Base-by-base conservation (phyloP, 2,113 vertebrate species). In the Sylvia atricapilla region DNA sequence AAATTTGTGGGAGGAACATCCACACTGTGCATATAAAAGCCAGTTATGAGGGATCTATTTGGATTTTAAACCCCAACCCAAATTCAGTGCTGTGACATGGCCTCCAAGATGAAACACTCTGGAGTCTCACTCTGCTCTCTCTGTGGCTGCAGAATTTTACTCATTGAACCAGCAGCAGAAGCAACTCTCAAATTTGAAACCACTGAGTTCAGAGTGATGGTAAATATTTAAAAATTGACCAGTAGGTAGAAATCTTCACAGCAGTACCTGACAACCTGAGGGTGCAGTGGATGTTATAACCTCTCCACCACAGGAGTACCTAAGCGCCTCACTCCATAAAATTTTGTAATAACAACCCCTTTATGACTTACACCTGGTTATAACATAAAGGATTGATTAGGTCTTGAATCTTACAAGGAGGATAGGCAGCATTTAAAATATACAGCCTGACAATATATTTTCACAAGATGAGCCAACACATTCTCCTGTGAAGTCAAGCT, bases 341-440 rank as follows among this genome's bases (percentile, higher is more conserved):
- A 94, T 83, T 95, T 82, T 97, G 96, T 87, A 97, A 96, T 97
- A 97, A 97, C 96, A 97, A 52, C 95, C 81, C 55, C 95, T 98
- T 98, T 98, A 98, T 97, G 95, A 95, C 97, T 97, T 97, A 96
- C 59, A 97, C 93, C 95, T 97, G 97, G 91, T 95, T 95, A 96
- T 96, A 97, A 93, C 93, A 95, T 91, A 97, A 97, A 95, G 97
- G 95, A 97, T 95, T 97, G 96, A 98, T 98, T 96, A 93, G 84
- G 84, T 96, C 82, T 97, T 89, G 81, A 96, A 64, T 96, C 91
- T 94, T 97, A 97, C 85, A 96, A 97, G 92, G 91, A 96, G 21
- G 50, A 70, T 86, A 97, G 96, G 73, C 60, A 96, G 93, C 69
- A 73, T 95, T 97, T 97, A 89, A 97, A 95, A 98, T 98, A 97